Base-by-base conservation (phyloP, 2,888 invertebrate genomes). In the Trichacis sp. region DNA sequence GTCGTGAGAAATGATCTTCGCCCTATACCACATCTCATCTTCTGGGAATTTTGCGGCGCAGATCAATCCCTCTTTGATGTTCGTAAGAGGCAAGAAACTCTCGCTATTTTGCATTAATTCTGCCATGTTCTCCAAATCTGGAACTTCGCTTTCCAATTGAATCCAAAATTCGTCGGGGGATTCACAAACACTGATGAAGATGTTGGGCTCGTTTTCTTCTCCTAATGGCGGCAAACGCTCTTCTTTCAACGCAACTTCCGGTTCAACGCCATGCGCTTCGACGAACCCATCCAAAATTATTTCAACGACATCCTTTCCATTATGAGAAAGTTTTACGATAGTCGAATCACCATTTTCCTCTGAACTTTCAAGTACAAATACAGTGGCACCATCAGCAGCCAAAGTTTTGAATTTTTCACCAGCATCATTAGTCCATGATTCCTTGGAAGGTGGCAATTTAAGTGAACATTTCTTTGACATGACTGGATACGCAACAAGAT, bases 31-130 rank as follows among this genome's bases (percentile, higher is more conserved):
- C 6, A 85, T 84, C 12, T 85, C 88, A 70, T 91, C 91, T 70
- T 91, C 90, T 0, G 88, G 88, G 74, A 88, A 91, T 64, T 88
- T 86, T 0, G 90, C 91, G 0, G 90, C 91, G 68, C 90, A 90
- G 51, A 91, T 85, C 1, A 85, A 85, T 0, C 88, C 89, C 66
- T 86, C 87, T 45, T 86, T 86, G 24, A 83, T 82, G 0, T 82
- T 83, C 0, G 77, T 79, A 1, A 90, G 76, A 4, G 85, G 84
- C 0, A 88, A 85, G 73, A 90, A 88, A 68, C 85, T 85, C 29
- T 87, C 86, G 0, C 88, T 88, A 14, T 88, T 87, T 0, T 85
- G 82, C 82, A 92, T 85, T 59, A 88, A 87, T 0, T 87, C 81
- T 60, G 88, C 88, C 79, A 91, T 88, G 77, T 91, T 88, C 63